Conservation (phyloP, 2,797 vertebrate genomes). For the Rhincodon typus region DNA sequence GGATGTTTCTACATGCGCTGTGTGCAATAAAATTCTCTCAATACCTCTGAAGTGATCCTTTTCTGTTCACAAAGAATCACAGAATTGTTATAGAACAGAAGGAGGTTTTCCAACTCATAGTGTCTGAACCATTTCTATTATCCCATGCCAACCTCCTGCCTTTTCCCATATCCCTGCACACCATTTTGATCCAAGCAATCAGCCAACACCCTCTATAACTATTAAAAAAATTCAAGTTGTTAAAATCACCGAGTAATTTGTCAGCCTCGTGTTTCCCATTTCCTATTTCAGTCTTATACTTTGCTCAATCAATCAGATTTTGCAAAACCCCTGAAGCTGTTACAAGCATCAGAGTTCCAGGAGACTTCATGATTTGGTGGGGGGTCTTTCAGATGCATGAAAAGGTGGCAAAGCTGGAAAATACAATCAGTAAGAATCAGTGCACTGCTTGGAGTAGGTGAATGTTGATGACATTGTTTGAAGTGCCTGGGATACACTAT, state of each 20-base stretch:
- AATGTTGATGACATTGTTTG: background rate
- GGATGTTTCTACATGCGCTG: background rate
- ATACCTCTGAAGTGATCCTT: background rate
- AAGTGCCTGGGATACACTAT: background rate
- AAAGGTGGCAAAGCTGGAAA: slow-evolving; percentile 47
- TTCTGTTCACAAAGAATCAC: background rate
- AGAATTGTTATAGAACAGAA: too few species aligned
- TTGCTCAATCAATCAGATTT: background rate
- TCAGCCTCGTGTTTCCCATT: background rate
- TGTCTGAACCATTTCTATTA: too few species aligned
- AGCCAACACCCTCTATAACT: background rate
- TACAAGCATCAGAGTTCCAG: slow-evolving; percentile 53
- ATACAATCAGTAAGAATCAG: slow-evolving; percentile 47
- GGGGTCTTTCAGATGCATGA: slow-evolving; percentile 72
- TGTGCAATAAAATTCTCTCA: background rate
- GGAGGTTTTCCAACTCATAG: too few species aligned
- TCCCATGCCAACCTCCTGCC: too few species aligned
- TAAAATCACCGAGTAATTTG: background rate
- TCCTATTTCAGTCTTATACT: background rate
- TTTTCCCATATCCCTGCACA: too few species aligned
- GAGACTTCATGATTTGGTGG: slow-evolving; percentile 66
- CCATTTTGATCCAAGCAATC: too few species aligned
- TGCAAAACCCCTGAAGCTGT: slow-evolving; percentile 52
- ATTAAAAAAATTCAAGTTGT: background rate
- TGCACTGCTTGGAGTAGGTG: slow-evolving; percentile 66